Conservation (phyloP, 2,888 invertebrate species). For the Yponomeuta sedellus region DNA sequence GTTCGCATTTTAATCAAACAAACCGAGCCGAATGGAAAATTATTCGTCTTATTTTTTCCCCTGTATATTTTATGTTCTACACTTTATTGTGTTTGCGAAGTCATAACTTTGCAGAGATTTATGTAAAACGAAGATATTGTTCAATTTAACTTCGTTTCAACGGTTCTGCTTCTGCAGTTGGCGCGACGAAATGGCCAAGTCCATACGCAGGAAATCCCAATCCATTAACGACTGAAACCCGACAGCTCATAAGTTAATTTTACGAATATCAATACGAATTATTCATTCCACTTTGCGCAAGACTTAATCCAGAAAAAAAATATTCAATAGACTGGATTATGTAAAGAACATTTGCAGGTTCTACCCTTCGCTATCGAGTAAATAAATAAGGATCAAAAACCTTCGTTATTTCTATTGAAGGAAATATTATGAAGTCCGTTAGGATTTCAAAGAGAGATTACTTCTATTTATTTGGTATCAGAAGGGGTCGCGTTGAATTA, state of each 20-base stretch:
- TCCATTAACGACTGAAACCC: not conserved
- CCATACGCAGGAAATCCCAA: not conserved
- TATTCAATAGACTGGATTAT: not conserved
- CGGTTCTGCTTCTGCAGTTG: not conserved
- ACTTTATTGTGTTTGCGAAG: constrained; percentile 15
- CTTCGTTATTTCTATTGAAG: not conserved
- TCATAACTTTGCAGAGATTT: constrained; percentile 14
- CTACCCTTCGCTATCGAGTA: not conserved
- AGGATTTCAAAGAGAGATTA: constrained; percentile 11
- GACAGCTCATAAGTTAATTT: not conserved
- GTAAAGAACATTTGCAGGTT: not conserved
- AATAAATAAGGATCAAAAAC: constrained; percentile 5
- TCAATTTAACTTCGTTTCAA: constrained; percentile 14
- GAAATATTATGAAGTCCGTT: constrained; percentile 3
- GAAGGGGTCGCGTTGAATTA: constrained; percentile 34
- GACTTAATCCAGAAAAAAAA: not conserved
- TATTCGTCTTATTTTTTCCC: constrained; percentile 12
- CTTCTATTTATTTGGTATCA: constrained; percentile 38
- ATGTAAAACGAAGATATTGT: constrained; percentile 14
- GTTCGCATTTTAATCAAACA: constrained; percentile 67
- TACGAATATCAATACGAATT: not conserved
- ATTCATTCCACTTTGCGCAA: not conserved
- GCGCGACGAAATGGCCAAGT: not conserved
- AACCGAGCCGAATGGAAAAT: constrained; percentile 17
- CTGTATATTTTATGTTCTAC: constrained; percentile 9